Evolutionary conservation across 2,797 vertebrate genomes (phyloP), one percentile per base, ranked within the genome.

Genomic region (Enteromius unitaeniatus): DNA sequence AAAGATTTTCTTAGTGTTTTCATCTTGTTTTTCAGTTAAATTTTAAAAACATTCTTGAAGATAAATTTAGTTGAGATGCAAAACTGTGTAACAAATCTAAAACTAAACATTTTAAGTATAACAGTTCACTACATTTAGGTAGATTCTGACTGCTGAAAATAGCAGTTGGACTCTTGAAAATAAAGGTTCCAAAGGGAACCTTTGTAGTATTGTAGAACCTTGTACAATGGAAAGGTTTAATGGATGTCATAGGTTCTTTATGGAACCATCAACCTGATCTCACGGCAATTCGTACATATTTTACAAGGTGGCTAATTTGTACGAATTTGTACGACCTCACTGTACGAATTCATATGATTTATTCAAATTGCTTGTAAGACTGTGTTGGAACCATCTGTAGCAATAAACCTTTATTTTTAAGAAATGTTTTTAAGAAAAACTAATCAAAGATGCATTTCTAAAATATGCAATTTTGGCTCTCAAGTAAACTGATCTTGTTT

Each of bases 11-110:
- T 62, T 28, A 28, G 74, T 28, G 55, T 55, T 75, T 14, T 28
- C n/a, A 58, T 26, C 74, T 42, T 26, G 53, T 60, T 42, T 60
- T 76, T 60, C 14, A 26, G 13, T 23, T 15, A 23, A 34, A 6
- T 5, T 28, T 5, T 13, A 51, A 51, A 74, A 74, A 55, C 73
- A 75, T 58, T 75, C 72, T 55, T n/a, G 26, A 76, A 60, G n/a
- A 60, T 58, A 42, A 26, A 77, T 77, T 42, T 77, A 60, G 37
- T 19, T 60, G 74, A 40, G 34, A 60, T 4, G n/a, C n/a, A 40
- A 55, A 76, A 76, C 40, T 76, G 21, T 23, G 31, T 23, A n/a
- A n/a, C 10, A 58, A 15, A 23, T 70, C 19, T 40, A 68, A 68
- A 40, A 13, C 37, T 4, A 69, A 40, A 40, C 3, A 21, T 60